Evolutionary conservation across 1,140 invertebrate genomes (phyloP).

Genomic region (Danaus melanippus): DNA sequence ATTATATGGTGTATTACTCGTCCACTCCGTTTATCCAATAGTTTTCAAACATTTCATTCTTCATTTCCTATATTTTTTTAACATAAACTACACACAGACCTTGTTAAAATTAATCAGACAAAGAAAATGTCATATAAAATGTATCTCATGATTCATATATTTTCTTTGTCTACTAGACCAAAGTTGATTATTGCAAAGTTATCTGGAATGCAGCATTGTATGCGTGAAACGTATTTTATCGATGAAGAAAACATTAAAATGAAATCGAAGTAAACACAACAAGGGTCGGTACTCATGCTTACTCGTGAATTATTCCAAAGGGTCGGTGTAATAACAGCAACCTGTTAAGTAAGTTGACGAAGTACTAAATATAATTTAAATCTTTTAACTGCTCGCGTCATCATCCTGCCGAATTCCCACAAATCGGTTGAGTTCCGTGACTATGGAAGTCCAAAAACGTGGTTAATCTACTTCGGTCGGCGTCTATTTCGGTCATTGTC

Average conservation of each 20-base stretch:
- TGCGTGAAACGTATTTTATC: too few species aligned
- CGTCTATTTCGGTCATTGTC: conserved; percentile 61
- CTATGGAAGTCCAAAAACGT: conserved; percentile 50
- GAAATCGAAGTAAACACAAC: too few species aligned
- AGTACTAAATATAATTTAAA: conserved; percentile 21
- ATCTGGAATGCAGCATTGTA: conserved; percentile 3
- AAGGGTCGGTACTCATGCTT: too few species aligned
- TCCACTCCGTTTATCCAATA: too few species aligned
- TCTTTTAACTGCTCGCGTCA: conserved; percentile 26
- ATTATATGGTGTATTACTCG: too few species aligned
- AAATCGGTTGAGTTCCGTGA: conserved; percentile 32
- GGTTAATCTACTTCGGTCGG: conserved; percentile 45
- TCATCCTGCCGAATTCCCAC: conserved; percentile 42
- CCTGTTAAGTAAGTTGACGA: conserved; percentile 15
- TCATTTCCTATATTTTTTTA: neutral
- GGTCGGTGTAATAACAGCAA: conserved; percentile 17
- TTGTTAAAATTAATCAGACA: neutral
- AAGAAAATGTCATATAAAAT: neutral
- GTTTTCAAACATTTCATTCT: neutral
- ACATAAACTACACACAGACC: conserved; percentile 1
- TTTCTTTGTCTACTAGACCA: too few species aligned
- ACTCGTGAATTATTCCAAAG: conserved; percentile 3
- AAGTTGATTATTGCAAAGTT: conserved; percentile 5
- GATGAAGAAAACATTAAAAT: too few species aligned
- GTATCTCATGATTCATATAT: conserved; percentile 1